Percentiles rank a stretch among this genome's conserved stretches.
These are phyloP conservation scores for Sebastes minor DNA, from an alignment of 2,797 vertebrate genomes.

Conservation along the genomic window DNA sequence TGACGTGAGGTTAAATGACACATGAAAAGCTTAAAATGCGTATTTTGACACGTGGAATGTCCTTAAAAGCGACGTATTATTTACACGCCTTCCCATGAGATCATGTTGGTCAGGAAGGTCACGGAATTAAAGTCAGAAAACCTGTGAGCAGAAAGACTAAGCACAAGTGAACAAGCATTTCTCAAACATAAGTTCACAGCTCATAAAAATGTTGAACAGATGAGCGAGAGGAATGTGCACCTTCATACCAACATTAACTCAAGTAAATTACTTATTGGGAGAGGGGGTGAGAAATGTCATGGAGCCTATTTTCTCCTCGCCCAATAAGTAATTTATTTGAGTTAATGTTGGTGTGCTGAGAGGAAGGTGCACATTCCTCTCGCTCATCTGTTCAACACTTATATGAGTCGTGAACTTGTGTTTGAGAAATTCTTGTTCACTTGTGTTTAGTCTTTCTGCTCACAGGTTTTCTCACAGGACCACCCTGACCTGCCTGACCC, in stretches of 20 bases:
- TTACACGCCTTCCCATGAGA: not conserved
- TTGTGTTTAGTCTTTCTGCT: not conserved
- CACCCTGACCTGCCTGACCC: not conserved
- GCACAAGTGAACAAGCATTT: not conserved
- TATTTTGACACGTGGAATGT: not conserved
- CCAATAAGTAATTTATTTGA: not conserved
- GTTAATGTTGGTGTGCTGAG: not conserved
- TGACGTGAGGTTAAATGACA: rapidly evolving
- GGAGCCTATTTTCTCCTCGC: not conserved
- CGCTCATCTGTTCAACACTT: not conserved
- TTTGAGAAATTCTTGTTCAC: not conserved
- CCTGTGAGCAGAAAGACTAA: not conserved
- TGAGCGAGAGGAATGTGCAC: not conserved
- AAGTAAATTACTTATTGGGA: not conserved
- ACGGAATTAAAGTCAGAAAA: not conserved
- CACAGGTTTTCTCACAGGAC: not conserved
- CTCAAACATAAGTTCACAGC: not conserved
- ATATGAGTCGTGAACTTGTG: not conserved
- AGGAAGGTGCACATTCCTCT: not conserved
- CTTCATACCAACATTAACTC: not conserved
- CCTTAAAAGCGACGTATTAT: rapidly evolving
- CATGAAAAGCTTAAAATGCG: not conserved
- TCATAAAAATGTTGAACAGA: not conserved
- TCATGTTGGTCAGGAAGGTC: not conserved
- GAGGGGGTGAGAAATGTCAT: not conserved